Evolutionary conservation across 53 echinoderm and acorn worm species (phyloP), one percentile per base, ranked within the genome.

Genomic region (Holothuria leucospilota): DNA sequence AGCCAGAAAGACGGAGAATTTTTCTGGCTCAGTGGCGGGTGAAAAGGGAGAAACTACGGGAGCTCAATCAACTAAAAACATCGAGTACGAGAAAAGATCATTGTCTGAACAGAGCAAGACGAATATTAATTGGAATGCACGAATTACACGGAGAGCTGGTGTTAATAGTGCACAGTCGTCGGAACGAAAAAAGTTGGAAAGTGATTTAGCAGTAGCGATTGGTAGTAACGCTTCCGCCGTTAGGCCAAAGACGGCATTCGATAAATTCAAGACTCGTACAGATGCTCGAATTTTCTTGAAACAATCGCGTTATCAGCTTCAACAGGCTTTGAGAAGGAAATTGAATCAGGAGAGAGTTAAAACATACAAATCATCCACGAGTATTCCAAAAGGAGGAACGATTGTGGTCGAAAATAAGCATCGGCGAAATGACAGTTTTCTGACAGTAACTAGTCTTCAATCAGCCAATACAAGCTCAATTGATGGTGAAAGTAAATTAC

Each of bases 181-280:
- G 20, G 51, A 49, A 24, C 51, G 75, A 52, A 42, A 49, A 23
- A 49, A 46, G 23, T 23, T 75, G 75, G 75, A 75, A 49, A 51
- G 24, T 49, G 75, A 49, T 49, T 49, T 75, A 49, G 49, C 49
- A 51, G 75, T 75, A 6, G 51, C 24, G n/a, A 75, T 75, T 52
- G 51, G 75, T 11, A 75, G 39, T 39, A 78, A 59, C 26, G 79
- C 59, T 29, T 20, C 56, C 4, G 25, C 26, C 8, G 30, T 24
- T 26, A 78, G 79, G 59, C 79, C 79, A 26, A 24, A 27, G 13
- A 81, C 81, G 23, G 81, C 61, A 58, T 81, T 81, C 81, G 81
- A 81, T 8, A 81, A 81, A 62, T 81, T 53, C 20, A 81, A 81
- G 59, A 62, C 81, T 13, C 53, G 81, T 18, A 59, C 53, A 12